Base-by-base conservation (phyloP, 2,113 vertebrate species). In the Girardinichthys multiradiatus region DNA sequence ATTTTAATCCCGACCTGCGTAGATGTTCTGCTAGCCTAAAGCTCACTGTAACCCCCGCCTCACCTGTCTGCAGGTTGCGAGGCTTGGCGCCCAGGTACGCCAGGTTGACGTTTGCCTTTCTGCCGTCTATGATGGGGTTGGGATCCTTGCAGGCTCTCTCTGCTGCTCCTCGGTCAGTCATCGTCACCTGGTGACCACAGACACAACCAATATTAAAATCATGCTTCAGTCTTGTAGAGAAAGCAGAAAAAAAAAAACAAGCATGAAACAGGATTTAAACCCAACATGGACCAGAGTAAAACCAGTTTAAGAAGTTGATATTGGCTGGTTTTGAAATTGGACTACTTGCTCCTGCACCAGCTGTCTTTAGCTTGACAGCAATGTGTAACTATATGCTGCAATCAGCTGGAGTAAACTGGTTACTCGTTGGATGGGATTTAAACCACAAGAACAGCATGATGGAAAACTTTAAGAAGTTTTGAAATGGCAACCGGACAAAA, bases 61-160 rank as follows among this genome's bases (percentile, higher is more conserved):
- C 91, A 98, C 98, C 97, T 61, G 96, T 95, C 90, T 99, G 97
- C 84, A 98, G 93, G 91, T 95, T 98, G 84, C 98, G 94, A 0
- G 98, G 98, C 88, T 99, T 99, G 81, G 98, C 98, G 11, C 98
- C 98, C 85, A 99, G 90, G 88, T 99, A 99, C 0, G 98, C 97
- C 87, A 99, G 92, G 94, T 99, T 99, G 79, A 99, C 98, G 0
- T 99, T 99, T 31, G 98, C 98, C 89, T 99, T 99, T 72, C 98
- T 95, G 78, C 97, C 98, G 15, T 99, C 98, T 0, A 99, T 99
- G 88, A 98, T 98, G 81, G 98, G 98, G 80, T 99, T 99, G 1
- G 98, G 97, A 86, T 99, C 98, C 92, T 99, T 99, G 87, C 98
- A 99, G 0, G 98, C 98, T 68, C 96, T 90, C 63, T 99, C 98